These are phyloP conservation scores for Diloba caeruleocephala DNA, from an alignment of 2,888 invertebrate species.

Conservation along the genomic window DNA sequence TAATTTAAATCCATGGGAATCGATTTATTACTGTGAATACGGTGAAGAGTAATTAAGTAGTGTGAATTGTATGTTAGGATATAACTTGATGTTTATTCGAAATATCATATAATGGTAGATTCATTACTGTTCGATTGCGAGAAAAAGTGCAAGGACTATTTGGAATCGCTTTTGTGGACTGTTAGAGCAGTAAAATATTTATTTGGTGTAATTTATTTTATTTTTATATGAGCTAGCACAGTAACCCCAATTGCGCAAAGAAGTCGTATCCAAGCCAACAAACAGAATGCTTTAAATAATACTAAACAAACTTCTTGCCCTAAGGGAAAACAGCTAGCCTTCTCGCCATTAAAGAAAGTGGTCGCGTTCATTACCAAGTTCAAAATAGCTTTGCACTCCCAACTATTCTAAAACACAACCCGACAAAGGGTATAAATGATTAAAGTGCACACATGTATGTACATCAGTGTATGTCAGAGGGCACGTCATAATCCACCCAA, in stretches of 20 bases:
- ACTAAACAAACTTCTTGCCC: neutral
- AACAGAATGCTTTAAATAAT: neutral
- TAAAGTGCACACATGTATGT: constrained; percentile 45
- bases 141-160: constrained; percentile 4
- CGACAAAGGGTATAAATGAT: constrained; percentile 52
- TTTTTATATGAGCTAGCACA: too few species aligned
- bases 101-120: constrained; percentile 5
- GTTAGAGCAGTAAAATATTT: too few species aligned
- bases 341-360: constrained; percentile 33
- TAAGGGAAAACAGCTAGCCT: neutral
- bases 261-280: too few species aligned
- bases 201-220: too few species aligned
- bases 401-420: constrained; percentile 49
- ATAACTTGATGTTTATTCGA: constrained; percentile 5
- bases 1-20: constrained; percentile 50
- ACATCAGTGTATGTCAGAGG: constrained; percentile 64
- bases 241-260: too few species aligned
- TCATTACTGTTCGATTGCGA: neutral
- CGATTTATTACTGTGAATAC: constrained; percentile 28
- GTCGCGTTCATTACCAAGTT: constrained; percentile 27
- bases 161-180: too few species aligned
- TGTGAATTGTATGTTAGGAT: constrained; percentile 31
- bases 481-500: constrained; percentile 79
- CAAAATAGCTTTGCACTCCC: constrained; percentile 30
- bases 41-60: constrained; percentile 35